Evolutionary conservation across 2,888 invertebrate species (phyloP).

Genomic region (Chrysolina oricalcia): DNA sequence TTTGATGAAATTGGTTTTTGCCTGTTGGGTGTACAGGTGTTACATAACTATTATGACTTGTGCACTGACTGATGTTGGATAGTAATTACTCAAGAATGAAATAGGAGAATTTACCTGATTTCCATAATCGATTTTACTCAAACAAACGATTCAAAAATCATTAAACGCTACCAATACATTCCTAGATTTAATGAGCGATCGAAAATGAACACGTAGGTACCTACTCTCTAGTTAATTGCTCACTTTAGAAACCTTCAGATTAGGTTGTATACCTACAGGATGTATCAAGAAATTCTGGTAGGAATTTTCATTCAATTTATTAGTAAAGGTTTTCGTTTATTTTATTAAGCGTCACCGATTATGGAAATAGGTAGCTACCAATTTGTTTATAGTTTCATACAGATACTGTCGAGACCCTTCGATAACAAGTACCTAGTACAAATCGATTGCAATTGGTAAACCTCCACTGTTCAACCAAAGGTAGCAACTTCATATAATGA

Average conservation of each 20-base stretch:
- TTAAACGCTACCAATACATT: background rate
- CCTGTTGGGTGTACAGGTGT: constrained; percentile 40
- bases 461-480: no score
- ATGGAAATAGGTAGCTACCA: background rate
- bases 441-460: no score
- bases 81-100: constrained; percentile 7
- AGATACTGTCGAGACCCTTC: no score
- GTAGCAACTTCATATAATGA: background rate
- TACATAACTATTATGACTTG: constrained; percentile 46
- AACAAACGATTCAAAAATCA: constrained; percentile 26
- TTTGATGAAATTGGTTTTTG: constrained; percentile 22
- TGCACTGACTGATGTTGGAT: constrained; percentile 30
- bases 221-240: constrained; percentile 21
- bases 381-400: background rate
- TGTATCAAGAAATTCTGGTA: background rate
- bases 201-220: constrained; percentile 26
- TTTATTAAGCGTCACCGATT: background rate
- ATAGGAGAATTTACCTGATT: background rate
- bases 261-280: background rate
- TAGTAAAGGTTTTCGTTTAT: background rate
- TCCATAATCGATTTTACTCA: constrained; percentile 3
- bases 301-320: background rate
- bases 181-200: constrained; percentile 19
- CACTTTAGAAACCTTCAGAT: constrained; percentile 18
- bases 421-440: no score